Conservation (phyloP, 2,888 invertebrate species). For the Metallyticus violacea region DNA sequence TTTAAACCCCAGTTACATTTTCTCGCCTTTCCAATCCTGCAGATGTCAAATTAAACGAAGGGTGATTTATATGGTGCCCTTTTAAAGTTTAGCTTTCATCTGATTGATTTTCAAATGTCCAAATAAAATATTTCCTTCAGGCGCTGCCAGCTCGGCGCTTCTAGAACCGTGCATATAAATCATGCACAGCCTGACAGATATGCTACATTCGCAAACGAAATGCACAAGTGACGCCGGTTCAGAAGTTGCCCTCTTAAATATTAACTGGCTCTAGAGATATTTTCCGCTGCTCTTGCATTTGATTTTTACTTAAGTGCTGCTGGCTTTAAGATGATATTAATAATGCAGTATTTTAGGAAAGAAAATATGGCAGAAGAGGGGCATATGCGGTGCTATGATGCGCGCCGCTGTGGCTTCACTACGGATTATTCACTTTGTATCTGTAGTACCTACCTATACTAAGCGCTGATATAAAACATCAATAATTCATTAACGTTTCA, state of each 20-base stretch:
- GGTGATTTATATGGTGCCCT: background rate
- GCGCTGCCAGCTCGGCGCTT: background rate
- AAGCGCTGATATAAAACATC: too few relatives aligned
- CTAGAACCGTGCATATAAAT: too few relatives aligned
- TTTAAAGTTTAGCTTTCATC: background rate
- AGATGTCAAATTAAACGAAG: background rate
- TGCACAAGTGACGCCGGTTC: background rate
- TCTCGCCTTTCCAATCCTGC: background rate
- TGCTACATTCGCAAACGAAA: background rate
- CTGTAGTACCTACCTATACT: too few relatives aligned
- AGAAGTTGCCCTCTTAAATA: background rate
- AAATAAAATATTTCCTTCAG: background rate
- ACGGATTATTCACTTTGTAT: too few relatives aligned
- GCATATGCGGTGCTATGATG: background rate
- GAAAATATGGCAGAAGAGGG: background rate
- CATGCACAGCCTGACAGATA: background rate
- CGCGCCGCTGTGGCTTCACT: too few relatives aligned
- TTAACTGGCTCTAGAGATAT: background rate
- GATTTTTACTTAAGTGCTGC: background rate
- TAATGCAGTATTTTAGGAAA: background rate
- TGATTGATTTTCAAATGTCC: background rate
- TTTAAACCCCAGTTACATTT: too few relatives aligned
- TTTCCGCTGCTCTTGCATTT: background rate
- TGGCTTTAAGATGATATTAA: background rate
- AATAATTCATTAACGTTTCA: too few relatives aligned